These are phyloP conservation scores for Buceros bicornis DNA, from an alignment of 2,797 vertebrate species.

Conservation along the genomic window DNA sequence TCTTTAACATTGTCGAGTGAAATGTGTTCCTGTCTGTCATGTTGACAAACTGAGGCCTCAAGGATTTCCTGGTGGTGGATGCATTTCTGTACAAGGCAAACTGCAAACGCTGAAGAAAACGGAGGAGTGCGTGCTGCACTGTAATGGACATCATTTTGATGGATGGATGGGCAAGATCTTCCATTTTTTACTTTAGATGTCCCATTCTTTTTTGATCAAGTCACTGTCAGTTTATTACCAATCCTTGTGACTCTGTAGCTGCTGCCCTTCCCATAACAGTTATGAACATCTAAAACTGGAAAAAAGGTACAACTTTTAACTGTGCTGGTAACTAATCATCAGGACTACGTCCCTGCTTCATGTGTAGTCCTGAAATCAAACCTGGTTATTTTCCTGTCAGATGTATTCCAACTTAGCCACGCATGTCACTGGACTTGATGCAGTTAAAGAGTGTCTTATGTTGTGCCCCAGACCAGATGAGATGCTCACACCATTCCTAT, in stretches of 20 bases:
- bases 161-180: neutral
- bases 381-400: neutral
- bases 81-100: neutral
- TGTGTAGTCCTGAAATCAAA: neutral
- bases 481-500: neutral
- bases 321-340: neutral
- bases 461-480: neutral
- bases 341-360: neutral
- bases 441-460: neutral
- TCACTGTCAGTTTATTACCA: neutral
- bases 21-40: neutral
- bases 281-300: neutral
- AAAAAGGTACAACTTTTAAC: neutral
- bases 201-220: neutral
- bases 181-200: neutral
- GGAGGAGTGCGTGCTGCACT: neutral
- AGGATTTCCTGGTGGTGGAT: neutral
- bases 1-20: neutral
- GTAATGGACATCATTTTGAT: neutral
- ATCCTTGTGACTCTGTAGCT: neutral
- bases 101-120: neutral
- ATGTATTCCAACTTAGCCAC: neutral
- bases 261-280: neutral
- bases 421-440: neutral
- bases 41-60: neutral